Evolutionary conservation across 2,888 invertebrate species (phyloP), one percentile per base, ranked within the genome.

Genomic region (Agrotis clavis): DNA sequence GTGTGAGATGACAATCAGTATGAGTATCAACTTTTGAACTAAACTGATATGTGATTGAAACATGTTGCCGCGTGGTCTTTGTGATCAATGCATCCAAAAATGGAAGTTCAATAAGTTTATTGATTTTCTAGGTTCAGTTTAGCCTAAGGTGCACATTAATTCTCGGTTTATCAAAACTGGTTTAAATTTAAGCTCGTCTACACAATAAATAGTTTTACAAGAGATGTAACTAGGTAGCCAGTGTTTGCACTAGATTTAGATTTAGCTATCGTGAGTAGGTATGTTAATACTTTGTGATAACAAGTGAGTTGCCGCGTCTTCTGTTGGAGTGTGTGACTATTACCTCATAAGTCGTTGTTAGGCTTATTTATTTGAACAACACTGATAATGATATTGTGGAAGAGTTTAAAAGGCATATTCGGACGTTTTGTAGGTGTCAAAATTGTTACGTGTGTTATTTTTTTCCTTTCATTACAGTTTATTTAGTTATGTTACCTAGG

Each of bases 211-310:
- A 48, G 35, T 35, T 47, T 65, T n/a, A 53, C 48, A 69, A 67
- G 51, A 72, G 67, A 48, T 25, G 47, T 67, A 63, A 64, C 68
- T 53, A 77, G 67, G 66, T 67, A 79, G 71, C 48, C 72, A 69
- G 41, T 79, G 83, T 88, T 89, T 88, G 83, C 65, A 81, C 71
- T 85, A 84, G 85, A 85, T 87, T 88, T 83, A 88, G 81, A 85
- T 87, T 82, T 83, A 84, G 77, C 85, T 82, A 78, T 74, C 78
- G 80, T 77, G 67, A 77, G 74, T n/a, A n/a, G n/a, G n/a, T 77
- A 77, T 84, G 90, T 68, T 91, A 91, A 90, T 86, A 81, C 77
- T 71, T 88, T 89, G 76, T 70, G 86, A 83, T 84, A 88, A 90
- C 87, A 88, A 77, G 74, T 80, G 81, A 81, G 72, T 74, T 71